A percentile compares a stretch with the other conserved stretches of the same genome.
Evolutionary conservation across 2,797 vertebrate species (phyloP).

Genomic region (Bovichtus diacanthus): DNA sequence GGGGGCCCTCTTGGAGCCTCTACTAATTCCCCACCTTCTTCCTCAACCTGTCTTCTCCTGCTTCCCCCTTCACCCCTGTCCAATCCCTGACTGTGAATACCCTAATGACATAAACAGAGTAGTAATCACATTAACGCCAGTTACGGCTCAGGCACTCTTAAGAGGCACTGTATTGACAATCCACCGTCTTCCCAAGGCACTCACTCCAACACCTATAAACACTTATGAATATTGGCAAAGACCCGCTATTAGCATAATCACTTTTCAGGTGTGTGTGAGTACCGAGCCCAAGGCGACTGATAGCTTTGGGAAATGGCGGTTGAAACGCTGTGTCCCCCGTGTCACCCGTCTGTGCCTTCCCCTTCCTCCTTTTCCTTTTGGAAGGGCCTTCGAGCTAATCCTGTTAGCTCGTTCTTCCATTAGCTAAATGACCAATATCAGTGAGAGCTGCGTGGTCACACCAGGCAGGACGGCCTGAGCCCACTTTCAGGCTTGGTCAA

Average conservation of each 20-base stretch:
- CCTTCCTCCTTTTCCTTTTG: constrained; percentile 54
- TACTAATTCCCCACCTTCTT: constrained; percentile 27
- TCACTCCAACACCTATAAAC: constrained; percentile 83
- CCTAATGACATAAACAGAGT: constrained; percentile 83
- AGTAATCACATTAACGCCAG: constrained; percentile 81
- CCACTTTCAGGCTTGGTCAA: constrained; percentile 83
- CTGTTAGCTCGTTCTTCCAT: constrained; percentile 91
- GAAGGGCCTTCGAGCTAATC: constrained; percentile 86
- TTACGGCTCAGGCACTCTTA: constrained; percentile 71
- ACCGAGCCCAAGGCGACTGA: constrained; percentile 48
- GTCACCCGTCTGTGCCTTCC: constrained; percentile 44
- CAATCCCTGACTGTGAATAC: constrained; percentile 80
- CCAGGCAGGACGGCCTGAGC: constrained; percentile 78
- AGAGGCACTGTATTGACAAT: constrained; percentile 77
- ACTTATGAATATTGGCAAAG: constrained; percentile 85
- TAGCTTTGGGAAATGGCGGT: constrained; percentile 88
- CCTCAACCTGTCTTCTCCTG: constrained; percentile 49
- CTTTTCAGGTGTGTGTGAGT: constrained; percentile 77
- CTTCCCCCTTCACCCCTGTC: constrained; percentile 75
- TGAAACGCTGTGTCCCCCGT: constrained; percentile 82
- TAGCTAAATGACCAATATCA: constrained; percentile 95
- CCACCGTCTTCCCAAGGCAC: constrained; percentile 70
- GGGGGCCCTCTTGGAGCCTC: constrained; percentile 29
- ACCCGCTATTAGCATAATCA: constrained; percentile 83
- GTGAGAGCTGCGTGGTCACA: constrained; percentile 85